phyloP scores from a whole-genome alignment of 2,888 invertebrate genomes.

The Luperina nickerlii region DNA sequence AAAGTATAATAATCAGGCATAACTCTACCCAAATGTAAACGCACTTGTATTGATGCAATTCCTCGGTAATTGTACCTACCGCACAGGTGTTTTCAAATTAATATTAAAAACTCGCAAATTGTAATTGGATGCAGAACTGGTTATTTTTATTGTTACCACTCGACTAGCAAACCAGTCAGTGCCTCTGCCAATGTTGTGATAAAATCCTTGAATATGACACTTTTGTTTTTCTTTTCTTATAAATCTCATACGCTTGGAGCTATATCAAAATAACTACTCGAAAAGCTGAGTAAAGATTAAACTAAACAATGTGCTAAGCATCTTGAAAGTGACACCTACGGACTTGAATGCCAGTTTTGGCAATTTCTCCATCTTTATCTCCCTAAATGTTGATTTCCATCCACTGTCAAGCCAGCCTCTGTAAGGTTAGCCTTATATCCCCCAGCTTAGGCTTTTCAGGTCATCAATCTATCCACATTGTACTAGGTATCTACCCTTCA shows the following conservation, averaged over 20 bases:
- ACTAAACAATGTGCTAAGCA: no score
- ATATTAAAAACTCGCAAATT: slow-evolving; percentile 23
- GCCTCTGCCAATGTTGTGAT: slow-evolving; percentile 5
- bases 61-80: slow-evolving; percentile 27
- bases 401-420: no score
- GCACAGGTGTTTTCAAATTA: slow-evolving; percentile 37
- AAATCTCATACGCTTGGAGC: not conserved
- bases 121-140: slow-evolving; percentile 46
- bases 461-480: not conserved
- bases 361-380: not conserved
- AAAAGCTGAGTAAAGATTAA: not conserved
- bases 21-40: slow-evolving; percentile 9
- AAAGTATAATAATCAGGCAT: not conserved
- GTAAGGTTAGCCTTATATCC: no score
- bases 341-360: no score
- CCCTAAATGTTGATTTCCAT: not conserved
- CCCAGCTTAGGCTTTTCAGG: not conserved
- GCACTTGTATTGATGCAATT: slow-evolving; percentile 30
- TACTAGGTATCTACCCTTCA: not conserved
- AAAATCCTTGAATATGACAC: slow-evolving; percentile 32
- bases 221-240: not conserved
- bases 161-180: slow-evolving; percentile 23
- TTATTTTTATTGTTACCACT: slow-evolving; percentile 30
- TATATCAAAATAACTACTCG: not conserved
- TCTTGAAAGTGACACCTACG: not conserved